Conservation (phyloP, 2,113 vertebrate genomes). For the Notarius lentiginosus region DNA sequence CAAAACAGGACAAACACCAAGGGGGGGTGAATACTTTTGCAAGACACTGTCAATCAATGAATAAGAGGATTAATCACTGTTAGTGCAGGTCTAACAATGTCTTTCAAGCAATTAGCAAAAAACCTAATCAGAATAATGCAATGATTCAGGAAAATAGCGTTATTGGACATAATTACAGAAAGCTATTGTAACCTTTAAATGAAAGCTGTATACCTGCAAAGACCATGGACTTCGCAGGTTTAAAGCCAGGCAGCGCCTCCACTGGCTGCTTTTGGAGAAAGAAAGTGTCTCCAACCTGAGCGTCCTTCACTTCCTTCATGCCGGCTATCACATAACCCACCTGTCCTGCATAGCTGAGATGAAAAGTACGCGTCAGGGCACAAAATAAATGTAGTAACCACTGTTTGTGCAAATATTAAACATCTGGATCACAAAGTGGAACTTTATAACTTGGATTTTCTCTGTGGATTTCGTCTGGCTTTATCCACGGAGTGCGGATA, state of each 20-base stretch:
- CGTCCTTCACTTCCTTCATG: conserved; percentile 97
- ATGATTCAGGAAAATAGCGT: background rate
- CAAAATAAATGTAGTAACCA: conserved; percentile 16
- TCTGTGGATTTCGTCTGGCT: background rate
- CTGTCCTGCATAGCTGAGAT: conserved; percentile 88
- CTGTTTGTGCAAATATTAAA: background rate
- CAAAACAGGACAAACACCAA: too few species aligned
- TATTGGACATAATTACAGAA: background rate
- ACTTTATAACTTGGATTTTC: background rate
- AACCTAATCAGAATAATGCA: background rate
- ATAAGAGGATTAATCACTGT: background rate
- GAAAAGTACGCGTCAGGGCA: background rate
- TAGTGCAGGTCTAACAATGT: background rate
- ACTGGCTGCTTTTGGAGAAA: conserved; percentile 85
- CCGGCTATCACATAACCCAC: conserved; percentile 94
- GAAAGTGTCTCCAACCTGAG: conserved; percentile 95
- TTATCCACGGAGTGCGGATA: background rate
- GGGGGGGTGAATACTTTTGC: too few species aligned
- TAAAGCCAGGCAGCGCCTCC: conserved; percentile 90
- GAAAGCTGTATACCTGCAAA: conserved; percentile 83
- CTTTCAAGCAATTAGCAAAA: background rate
- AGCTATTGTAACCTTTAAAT: background rate
- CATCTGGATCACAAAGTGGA: background rate
- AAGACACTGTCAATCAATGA: too few species aligned
- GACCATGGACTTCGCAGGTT: conserved; percentile 94